Percentiles rank a stretch among this genome's conserved stretches.
These are phyloP conservation scores for Bradypodion pumilum DNA, from an alignment of 2,797 vertebrate genomes.

Conservation along the genomic window DNA sequence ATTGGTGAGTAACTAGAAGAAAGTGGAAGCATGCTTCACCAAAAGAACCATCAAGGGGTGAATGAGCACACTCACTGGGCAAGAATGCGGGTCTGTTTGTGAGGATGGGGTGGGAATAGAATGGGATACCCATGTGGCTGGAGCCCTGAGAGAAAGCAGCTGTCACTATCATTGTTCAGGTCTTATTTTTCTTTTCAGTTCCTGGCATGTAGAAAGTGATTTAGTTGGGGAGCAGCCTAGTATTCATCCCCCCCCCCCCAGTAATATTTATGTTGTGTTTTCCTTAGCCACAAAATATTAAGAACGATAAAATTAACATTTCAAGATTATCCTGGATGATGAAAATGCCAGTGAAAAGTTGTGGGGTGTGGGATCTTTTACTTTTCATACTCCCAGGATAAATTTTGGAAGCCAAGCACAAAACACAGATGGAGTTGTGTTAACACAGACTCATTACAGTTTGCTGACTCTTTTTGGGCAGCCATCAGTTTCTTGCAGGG, in stretches of 20 bases:
- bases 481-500: conserved; percentile 28
- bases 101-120: neutral
- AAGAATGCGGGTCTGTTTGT: neutral
- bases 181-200: neutral
- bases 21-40: neutral
- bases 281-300: neutral
- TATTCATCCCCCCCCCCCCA: conserved; percentile 8
- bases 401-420: conserved; percentile 16
- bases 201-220: neutral
- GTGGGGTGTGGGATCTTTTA: neutral
- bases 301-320: conserved; percentile 38
- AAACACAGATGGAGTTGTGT: conserved; percentile 30
- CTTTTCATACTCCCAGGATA: conserved; percentile 18
- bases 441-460: conserved; percentile 13
- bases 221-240: neutral
- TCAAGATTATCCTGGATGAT: conserved; percentile 6
- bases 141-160: neutral
- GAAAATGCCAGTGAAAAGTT: conserved; percentile 26
- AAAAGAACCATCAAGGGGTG: too few relatives aligned
- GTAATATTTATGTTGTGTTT: conserved; percentile 5
- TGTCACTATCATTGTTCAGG: neutral
- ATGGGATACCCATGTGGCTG: neutral
- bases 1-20: neutral
- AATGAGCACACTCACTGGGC: too few relatives aligned
- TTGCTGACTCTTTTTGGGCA: conserved; percentile 10